Evolutionary conservation across 2,113 vertebrate species (phyloP), one percentile per base, ranked within the genome.

Genomic region (Siniperca chuatsi): DNA sequence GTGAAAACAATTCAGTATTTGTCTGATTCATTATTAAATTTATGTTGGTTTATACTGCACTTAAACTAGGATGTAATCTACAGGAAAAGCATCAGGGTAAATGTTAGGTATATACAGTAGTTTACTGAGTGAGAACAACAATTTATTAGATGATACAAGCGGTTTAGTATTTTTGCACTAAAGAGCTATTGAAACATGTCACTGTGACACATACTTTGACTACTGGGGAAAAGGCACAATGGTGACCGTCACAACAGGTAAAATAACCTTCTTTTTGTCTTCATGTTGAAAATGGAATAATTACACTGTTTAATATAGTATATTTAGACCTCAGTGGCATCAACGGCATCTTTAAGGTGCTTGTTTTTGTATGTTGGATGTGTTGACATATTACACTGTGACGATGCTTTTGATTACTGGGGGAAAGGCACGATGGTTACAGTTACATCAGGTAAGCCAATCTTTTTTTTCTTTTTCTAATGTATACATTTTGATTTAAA

Each of bases 181-280:
- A 62, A 54, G 78, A 76, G 9, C 37, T n/a, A 62, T 55, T 90
- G 69, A 78, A 74, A 81, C 21, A 2, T 55, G 15, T 84, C 77
- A 92, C 78, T 89, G 89, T 93, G 0, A 86, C 52, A 0, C 85
- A 86, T 83, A 87, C 88, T 88, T 89, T 90, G 83, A 88, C 89
- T 91, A 83, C 71, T 85, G 80, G 88, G 92, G 92, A 57, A 75
- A 91, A 91, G 92, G 92, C 66, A 93, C 92, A 35, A 81, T n/a
- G 5, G 91, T 93, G 21, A 90, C 87, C 6, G 85, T 93, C 69
- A 86, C 88, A 79, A 12, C 89, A 89, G 90, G 91, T 92, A 85
- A 91, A 80, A 74, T 0, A 54, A 11, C 1, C 9, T 42, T 37
- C 70, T 4, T 83, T 48, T 81, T 8, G 8, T 83, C 16, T 42